phyloP scores from a whole-genome alignment of 2,797 vertebrate species.

The Pyrrhura leucotis region DNA sequence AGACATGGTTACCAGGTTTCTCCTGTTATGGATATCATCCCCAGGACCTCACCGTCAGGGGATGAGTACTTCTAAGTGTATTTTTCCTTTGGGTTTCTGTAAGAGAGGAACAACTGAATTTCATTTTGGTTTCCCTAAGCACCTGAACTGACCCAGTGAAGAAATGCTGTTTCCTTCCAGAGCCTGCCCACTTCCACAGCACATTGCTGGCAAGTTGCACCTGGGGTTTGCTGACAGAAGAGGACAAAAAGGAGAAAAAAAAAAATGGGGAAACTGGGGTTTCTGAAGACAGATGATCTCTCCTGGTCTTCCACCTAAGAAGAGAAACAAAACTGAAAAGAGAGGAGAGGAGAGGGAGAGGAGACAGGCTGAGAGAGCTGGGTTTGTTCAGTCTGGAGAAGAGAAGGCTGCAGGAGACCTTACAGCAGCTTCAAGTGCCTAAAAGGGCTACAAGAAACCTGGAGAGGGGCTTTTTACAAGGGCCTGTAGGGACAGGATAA shows the following conservation, averaged over 20 bases:
- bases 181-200: background rate
- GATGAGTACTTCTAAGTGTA: background rate
- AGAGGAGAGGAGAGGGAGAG: fast-evolving
- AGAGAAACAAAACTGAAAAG: background rate
- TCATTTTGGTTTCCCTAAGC: background rate
- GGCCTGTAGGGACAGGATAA: background rate
- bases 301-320: background rate
- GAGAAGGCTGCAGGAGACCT: background rate
- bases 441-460: background rate
- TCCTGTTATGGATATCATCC: background rate
- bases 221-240: background rate
- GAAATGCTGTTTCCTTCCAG: background rate
- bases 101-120: background rate
- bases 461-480: background rate
- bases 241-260: background rate
- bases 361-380: background rate
- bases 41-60: background rate
- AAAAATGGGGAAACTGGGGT: background rate
- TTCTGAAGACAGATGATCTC: background rate
- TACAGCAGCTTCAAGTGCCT: background rate
- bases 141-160: background rate
- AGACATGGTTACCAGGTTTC: background rate
- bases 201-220: background rate
- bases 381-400: background rate
- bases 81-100: background rate